Conservation (phyloP, 2,797 vertebrate genomes). For the Notamacropus eugenii region DNA sequence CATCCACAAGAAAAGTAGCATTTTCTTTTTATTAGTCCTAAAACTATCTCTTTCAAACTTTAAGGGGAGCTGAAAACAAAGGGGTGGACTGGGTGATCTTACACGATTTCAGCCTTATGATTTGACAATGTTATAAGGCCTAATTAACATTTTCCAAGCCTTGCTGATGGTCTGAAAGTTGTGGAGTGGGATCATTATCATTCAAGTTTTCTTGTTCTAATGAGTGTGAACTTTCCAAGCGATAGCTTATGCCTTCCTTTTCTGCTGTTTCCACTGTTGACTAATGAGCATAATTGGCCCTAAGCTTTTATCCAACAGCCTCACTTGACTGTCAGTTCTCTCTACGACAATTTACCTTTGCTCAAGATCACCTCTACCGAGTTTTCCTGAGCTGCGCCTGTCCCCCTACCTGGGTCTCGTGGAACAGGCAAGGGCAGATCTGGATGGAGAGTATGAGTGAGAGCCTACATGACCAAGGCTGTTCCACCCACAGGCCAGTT, state of each 20-base stretch:
- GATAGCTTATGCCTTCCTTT: background rate
- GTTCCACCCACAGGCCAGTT: background rate
- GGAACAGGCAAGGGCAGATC: background rate
- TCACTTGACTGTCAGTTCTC: background rate
- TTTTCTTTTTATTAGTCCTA: background rate
- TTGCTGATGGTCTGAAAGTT: slow-evolving; percentile 8
- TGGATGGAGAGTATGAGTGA: background rate
- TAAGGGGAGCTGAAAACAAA: background rate
- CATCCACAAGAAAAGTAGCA: background rate
- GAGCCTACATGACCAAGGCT: background rate
- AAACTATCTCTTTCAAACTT: background rate
- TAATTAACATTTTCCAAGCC: slow-evolving; percentile 58
- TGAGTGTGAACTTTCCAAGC: slow-evolving; percentile 56
- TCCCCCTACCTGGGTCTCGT: background rate
- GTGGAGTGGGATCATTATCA: slow-evolving; percentile 43
- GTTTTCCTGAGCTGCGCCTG: background rate
- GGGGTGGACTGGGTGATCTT: slow-evolving; percentile 14
- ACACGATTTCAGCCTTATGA: background rate
- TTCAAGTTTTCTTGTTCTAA: slow-evolving; percentile 47
- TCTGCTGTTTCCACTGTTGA: slow-evolving; percentile 2
- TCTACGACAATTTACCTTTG: rapidly evolving
- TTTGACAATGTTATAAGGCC: slow-evolving; percentile 32
- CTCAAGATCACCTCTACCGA: background rate
- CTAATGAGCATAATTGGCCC: slow-evolving; percentile 1
- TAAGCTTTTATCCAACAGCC: slow-evolving; percentile 47